Conservation (phyloP, 2,113 vertebrate genomes). For the Scytalopus superciliaris region DNA sequence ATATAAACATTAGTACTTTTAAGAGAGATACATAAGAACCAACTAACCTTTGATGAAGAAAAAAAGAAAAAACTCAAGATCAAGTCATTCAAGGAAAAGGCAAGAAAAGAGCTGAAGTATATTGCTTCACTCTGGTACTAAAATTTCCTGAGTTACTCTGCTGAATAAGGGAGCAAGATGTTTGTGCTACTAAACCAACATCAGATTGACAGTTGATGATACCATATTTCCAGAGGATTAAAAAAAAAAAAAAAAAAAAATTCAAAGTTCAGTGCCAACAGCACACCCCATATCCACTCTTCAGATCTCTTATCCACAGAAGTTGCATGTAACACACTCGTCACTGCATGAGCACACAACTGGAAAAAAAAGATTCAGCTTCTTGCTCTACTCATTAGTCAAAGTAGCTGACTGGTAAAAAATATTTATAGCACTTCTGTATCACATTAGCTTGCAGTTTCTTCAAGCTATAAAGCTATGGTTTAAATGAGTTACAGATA, state of each 20-base stretch:
- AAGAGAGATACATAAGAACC: background rate
- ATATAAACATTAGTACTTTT: background rate
- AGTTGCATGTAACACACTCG: background rate
- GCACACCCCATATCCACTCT: background rate
- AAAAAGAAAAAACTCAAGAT: background rate
- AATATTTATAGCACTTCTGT: background rate
- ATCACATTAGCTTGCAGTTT: background rate
- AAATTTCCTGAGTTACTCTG: background rate
- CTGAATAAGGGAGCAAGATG: background rate
- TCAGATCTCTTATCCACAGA: background rate
- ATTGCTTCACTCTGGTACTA: background rate
- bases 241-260: background rate
- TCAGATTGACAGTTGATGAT: background rate
- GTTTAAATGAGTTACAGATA: slow-evolving; percentile 24
- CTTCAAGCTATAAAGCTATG: background rate
- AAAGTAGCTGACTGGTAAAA: background rate
- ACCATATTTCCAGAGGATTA: background rate
- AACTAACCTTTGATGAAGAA: background rate
- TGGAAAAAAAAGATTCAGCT: background rate
- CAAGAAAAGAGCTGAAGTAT: background rate
- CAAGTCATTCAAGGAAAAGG: background rate
- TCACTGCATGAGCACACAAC: background rate
- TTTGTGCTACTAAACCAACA: background rate
- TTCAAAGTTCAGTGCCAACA: background rate
- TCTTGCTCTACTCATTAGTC: background rate